These are phyloP conservation scores for Ephydatia muelleri DNA, from an alignment of 37 sponge, comb jelly and placozoan genomes.

Conservation along the genomic window DNA sequence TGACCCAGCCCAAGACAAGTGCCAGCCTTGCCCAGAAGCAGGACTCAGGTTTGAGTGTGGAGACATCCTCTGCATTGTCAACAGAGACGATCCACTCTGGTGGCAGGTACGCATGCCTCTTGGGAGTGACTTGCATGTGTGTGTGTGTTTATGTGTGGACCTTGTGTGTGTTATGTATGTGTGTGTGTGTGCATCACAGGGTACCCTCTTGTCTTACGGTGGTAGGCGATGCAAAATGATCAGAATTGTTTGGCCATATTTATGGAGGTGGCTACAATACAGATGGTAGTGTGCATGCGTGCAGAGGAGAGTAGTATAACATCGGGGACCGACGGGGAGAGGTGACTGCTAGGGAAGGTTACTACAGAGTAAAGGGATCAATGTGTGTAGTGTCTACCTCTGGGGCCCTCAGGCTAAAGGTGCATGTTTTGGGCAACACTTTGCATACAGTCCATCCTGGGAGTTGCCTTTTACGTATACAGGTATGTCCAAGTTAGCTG, in stretches of 20 bases:
- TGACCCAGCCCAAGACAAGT: slow-evolving; percentile 37
- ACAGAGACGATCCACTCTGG: slow-evolving; percentile 83
- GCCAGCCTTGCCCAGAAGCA: slow-evolving; percentile 72
- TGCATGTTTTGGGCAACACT: neutral
- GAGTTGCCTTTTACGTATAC: neutral
- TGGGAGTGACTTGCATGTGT: neutral
- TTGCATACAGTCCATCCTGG: neutral
- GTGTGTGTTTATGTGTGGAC: neutral
- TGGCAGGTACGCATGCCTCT: slow-evolving; percentile 65
- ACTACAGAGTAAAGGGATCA: too few relatives aligned
- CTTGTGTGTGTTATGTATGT: neutral
- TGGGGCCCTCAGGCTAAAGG: neutral
- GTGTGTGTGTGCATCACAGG: too few relatives aligned
- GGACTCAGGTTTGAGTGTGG: slow-evolving; percentile 70
- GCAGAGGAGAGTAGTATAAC: too few relatives aligned
- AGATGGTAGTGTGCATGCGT: too few relatives aligned
- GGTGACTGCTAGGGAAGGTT: too few relatives aligned
- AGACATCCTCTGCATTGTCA: slow-evolving; percentile 57
- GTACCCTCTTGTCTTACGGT: neutral
- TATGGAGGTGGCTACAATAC: too few relatives aligned
- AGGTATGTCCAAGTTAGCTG: neutral
- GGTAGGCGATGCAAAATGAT: neutral
- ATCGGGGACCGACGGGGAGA: too few relatives aligned
- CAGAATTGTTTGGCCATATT: neutral
- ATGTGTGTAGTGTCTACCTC: too few relatives aligned